Evolutionary conservation across 2,888 invertebrate species (phyloP).

Genomic region (Lycaena phlaeas): DNA sequence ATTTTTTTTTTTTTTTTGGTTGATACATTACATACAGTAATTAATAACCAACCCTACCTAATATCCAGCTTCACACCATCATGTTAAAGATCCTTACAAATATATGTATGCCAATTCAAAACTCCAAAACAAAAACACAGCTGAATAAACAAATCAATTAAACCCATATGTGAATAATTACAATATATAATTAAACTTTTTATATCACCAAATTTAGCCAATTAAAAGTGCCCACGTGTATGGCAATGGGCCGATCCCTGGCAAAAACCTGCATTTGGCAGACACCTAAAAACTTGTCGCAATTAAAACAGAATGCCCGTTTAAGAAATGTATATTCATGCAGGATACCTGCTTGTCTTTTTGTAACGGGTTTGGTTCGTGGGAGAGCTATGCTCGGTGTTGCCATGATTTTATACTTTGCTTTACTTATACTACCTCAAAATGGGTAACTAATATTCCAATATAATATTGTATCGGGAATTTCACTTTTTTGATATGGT

Average conservation of each 20-base stretch:
- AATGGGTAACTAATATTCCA: too few species aligned
- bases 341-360: slow-evolving; percentile 15
- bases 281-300: slow-evolving; percentile 32
- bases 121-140: not conserved
- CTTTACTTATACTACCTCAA: too few species aligned
- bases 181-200: not conserved
- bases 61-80: too few species aligned
- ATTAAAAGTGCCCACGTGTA: slow-evolving; percentile 8
- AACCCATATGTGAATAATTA: not conserved
- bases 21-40: too few species aligned
- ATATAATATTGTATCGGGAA: too few species aligned
- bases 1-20: too few species aligned
- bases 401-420: not conserved
- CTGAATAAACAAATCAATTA: not conserved
- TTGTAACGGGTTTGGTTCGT: slow-evolving; percentile 38
- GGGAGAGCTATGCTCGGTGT: not conserved
- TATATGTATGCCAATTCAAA: too few species aligned
- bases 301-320: slow-evolving; percentile 36
- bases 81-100: too few species aligned
- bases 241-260: not conserved
- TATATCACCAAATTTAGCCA: not conserved
- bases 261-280: slow-evolving; percentile 17
- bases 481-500: too few species aligned
- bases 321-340: slow-evolving; percentile 38
- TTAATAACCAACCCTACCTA: too few species aligned